These are phyloP conservation scores for Triplophysa tibetana DNA, from an alignment of 2,113 vertebrate species.

Conservation along the genomic window DNA sequence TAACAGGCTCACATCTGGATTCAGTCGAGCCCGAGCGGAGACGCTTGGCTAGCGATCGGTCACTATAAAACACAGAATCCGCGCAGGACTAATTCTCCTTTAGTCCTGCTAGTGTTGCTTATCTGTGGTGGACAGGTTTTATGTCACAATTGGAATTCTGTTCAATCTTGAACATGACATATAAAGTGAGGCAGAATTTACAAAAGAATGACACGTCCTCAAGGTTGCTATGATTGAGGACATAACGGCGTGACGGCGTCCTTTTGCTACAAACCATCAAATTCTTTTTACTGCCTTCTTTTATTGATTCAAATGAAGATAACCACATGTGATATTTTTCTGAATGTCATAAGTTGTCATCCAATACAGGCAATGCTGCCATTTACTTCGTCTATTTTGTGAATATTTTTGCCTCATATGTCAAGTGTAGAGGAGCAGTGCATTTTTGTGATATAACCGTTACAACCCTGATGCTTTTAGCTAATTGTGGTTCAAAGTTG, in stretches of 20 bases:
- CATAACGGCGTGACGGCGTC: background rate
- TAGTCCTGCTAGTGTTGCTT: slow-evolving; percentile 25
- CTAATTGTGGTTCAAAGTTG: slow-evolving; percentile 36
- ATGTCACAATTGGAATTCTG: slow-evolving; percentile 13
- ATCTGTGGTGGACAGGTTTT: slow-evolving; percentile 17
- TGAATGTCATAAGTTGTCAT: too few species aligned
- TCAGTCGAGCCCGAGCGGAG: background rate
- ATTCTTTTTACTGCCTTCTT: background rate
- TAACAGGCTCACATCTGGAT: slow-evolving; percentile 14
- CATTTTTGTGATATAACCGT: background rate
- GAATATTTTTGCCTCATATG: background rate
- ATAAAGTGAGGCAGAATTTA: slow-evolving; percentile 24
- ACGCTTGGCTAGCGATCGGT: slow-evolving; percentile 13
- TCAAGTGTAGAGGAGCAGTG: background rate
- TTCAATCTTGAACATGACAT: slow-evolving; percentile 18
- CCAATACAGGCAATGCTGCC: background rate
- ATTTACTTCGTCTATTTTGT: background rate
- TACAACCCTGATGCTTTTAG: slow-evolving; percentile 14
- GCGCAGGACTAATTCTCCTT: background rate
- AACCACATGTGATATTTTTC: too few species aligned
- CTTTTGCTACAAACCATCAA: background rate
- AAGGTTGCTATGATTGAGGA: slow-evolving; percentile 20
- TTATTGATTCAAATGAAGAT: slow-evolving; percentile 7
- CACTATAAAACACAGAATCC: background rate
- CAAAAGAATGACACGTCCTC: slow-evolving; percentile 5